Conservation (phyloP, 2,113 vertebrate species). For the Bambusicola thoracicus region DNA sequence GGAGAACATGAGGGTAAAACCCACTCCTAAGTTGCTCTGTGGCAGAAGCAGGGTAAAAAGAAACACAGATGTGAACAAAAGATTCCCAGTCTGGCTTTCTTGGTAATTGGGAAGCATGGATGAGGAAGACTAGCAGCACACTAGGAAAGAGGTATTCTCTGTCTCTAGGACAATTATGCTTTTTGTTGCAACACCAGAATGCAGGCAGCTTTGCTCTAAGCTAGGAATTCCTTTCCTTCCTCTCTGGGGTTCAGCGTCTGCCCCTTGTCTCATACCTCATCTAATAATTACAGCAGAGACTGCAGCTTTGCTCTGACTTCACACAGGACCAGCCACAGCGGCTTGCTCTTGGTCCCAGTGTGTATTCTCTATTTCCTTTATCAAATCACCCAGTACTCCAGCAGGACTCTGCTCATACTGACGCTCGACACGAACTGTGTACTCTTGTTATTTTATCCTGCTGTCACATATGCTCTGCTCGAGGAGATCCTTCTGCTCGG, state of each 20-base stretch:
- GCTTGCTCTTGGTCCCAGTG: not conserved
- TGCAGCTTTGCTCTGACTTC: not conserved
- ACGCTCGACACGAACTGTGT: accelerated
- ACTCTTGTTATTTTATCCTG: accelerated
- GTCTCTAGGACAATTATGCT: not conserved
- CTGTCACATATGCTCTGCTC: not conserved
- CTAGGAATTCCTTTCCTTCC: not conserved
- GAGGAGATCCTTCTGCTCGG: not conserved
- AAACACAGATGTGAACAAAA: not conserved
- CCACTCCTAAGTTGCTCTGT: not conserved
- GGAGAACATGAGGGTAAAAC: not conserved
- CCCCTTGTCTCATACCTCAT: not conserved
- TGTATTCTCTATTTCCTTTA: not conserved
- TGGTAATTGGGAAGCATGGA: not conserved
- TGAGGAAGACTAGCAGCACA: not conserved
- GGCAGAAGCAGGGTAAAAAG: not conserved
- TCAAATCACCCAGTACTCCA: not conserved
- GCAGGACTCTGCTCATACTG: not conserved
- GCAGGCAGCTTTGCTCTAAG: not conserved
- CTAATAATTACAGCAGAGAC: not conserved
- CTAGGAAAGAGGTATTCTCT: not conserved
- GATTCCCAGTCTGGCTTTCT: not conserved
- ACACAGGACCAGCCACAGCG: not conserved
- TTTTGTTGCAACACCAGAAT: not conserved
- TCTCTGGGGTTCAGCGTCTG: not conserved